Conservation (phyloP, 2,888 invertebrate species). For the Stenurella melanura region DNA sequence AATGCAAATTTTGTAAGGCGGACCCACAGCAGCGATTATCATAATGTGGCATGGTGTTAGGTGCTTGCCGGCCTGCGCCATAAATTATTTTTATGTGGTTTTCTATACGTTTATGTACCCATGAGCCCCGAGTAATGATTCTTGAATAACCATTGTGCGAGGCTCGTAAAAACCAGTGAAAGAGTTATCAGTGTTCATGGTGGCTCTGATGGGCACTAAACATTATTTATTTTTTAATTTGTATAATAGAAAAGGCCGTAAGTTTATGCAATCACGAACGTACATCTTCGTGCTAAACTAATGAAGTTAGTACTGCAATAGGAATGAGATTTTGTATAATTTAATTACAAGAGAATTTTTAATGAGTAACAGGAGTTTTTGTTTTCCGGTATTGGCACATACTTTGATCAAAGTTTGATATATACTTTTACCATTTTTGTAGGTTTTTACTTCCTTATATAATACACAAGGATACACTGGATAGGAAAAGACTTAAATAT, state of each 20-base stretch:
- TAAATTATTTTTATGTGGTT: conserved; percentile 34
- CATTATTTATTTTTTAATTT: conserved; percentile 11
- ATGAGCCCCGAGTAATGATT: conserved; percentile 27
- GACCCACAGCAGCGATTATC: conserved; percentile 16
- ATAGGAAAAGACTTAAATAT: too few relatives aligned
- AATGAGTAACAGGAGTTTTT: too few relatives aligned
- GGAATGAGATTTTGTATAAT: background rate
- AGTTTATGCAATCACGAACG: background rate
- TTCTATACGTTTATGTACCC: conserved; percentile 16
- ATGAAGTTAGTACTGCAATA: background rate
- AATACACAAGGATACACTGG: too few relatives aligned
- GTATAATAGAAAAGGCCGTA: background rate
- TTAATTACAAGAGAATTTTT: background rate
- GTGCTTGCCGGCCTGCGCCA: conserved; percentile 8
- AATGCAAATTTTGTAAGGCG: conserved; percentile 17
- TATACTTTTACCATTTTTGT: too few relatives aligned
- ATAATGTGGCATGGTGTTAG: background rate
- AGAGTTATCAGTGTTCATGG: conserved; percentile 32
- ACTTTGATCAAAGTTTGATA: too few relatives aligned
- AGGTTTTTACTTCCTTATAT: too few relatives aligned
- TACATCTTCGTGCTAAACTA: background rate
- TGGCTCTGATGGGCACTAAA: background rate
- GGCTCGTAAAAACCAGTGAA: conserved; percentile 19
- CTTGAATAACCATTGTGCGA: conserved; percentile 13
- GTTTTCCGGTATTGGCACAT: too few relatives aligned